phyloP scores from a whole-genome alignment of 2,797 vertebrate species.

The Sitta carolinensis region DNA sequence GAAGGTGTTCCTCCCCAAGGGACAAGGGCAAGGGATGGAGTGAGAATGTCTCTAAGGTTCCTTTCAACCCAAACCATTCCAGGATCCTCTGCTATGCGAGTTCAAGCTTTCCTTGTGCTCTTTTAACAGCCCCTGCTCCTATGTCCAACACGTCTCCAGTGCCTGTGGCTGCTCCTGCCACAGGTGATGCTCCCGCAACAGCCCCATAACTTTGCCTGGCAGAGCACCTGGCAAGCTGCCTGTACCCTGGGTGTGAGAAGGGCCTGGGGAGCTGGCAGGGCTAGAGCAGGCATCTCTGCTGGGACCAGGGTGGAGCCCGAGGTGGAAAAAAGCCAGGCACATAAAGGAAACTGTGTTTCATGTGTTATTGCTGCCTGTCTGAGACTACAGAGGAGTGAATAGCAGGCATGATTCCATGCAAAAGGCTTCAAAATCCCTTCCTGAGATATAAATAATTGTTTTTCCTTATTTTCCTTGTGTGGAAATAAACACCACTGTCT shows the following conservation, averaged over 20 bases:
- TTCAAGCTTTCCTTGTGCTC: neutral
- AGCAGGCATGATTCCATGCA: neutral
- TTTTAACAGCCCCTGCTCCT: neutral
- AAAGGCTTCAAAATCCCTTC: neutral
- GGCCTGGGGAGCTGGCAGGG: rapidly evolving
- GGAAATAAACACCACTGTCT: neutral
- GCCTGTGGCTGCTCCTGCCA: neutral
- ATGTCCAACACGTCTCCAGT: rapidly evolving
- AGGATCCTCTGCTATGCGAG: rapidly evolving
- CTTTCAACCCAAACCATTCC: neutral
- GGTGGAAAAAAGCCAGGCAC: neutral
- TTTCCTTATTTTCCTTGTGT: neutral
- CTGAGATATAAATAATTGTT: neutral
- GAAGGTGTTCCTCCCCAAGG: neutral
- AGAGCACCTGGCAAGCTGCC: rapidly evolving
- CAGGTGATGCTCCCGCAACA: rapidly evolving
- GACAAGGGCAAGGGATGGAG: neutral
- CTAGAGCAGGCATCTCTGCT: neutral
- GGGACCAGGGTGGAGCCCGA: neutral
- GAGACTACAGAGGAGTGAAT: neutral
- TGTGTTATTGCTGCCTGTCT: neutral
- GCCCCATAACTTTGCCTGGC: rapidly evolving
- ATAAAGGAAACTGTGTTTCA: slow-evolving; percentile 26
- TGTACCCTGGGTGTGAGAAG: neutral
- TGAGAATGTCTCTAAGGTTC: neutral